Conservation (phyloP, 2,797 vertebrate genomes). For the Hemitrygon akajei region DNA sequence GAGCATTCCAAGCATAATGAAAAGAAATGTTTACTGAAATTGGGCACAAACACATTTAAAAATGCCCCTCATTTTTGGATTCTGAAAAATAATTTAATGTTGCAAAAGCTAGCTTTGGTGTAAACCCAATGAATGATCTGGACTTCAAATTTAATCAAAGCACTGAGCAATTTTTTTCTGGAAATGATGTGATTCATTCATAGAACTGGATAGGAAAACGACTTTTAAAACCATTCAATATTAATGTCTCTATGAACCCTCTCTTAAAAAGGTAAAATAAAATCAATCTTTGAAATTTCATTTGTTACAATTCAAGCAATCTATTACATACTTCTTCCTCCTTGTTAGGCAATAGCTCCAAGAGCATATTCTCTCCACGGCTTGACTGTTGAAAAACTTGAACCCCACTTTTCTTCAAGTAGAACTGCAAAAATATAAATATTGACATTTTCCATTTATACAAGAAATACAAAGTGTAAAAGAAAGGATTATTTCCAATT, state of each 20-base stretch:
- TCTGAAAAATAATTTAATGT: not conserved
- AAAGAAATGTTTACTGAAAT: not conserved
- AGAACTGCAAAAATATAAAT: conserved; percentile 65
- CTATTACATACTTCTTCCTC: conserved; percentile 60
- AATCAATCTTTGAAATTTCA: conserved; percentile 17
- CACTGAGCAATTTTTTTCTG: not conserved
- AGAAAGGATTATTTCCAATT: not conserved
- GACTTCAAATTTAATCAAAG: not conserved
- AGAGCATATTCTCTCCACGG: conserved; percentile 89
- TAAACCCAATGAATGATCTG: not conserved
- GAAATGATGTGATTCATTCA: not conserved
- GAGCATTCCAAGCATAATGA: not conserved
- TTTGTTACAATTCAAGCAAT: not conserved
- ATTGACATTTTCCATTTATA: not conserved
- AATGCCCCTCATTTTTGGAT: not conserved
- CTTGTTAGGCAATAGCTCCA: conserved; percentile 66
- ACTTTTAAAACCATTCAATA: not conserved
- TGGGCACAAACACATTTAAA: not conserved
- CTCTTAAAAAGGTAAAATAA: not conserved
- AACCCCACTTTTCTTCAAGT: conserved; percentile 81
- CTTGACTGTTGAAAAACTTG: conserved; percentile 95
- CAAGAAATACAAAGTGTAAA: not conserved
- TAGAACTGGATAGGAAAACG: not conserved
- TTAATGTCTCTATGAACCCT: not conserved
- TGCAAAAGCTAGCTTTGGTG: conserved; percentile 11